Base-by-base conservation (phyloP, 2,888 invertebrate genomes). In the Tenthredo scrophulariae region DNA sequence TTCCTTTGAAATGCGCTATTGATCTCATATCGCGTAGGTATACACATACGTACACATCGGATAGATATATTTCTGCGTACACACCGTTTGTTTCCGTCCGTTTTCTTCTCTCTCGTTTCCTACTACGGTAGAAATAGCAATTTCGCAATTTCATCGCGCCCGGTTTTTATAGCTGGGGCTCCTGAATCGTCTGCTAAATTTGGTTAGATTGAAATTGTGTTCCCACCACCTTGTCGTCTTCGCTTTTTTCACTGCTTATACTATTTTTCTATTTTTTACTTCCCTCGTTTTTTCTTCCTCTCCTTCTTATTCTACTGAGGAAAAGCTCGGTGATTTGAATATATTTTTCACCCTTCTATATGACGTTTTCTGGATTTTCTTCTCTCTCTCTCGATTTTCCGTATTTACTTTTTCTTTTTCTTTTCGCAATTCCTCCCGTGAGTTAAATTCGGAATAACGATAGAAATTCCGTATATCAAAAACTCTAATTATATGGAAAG, bases 221-320 rank as follows among this genome's bases (percentile, higher is more conserved):
- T 85, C 80, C 84, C 77, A 40, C 87, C 87, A 84, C 84, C 84
- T 84, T 33, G 46, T 84, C 86, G 70, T 87, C 79, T 84, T 77
- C 62, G n/a, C 67, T 65, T 15, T 33, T 6, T 65, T 65, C 33
- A 22, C 18, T 29, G 46, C 46, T 46, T 46, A 46, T 15, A 46
- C 46, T 46, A 46, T 75, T 54, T 22, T 29, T 33, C 43, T 15
- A 37, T 77, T 70, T 80, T 83, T 29, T 40, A 43, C 84, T 62
- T 72, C 67, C 58, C 77, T 62, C 77, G 37, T 54, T 43, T 70
- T 75, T 84, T 72, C 65, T 3, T 50, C 29, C 26, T 58, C 62
- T 46, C 46, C n/a, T 5, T 62, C 37, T 75, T 83, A 43, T 84
- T 37, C 26, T 15, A 40, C 46, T 9, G 6, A 62, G 62, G 13